phyloP scores from a whole-genome alignment of 2,888 invertebrate genomes.

The Agriopis leucophaearia region DNA sequence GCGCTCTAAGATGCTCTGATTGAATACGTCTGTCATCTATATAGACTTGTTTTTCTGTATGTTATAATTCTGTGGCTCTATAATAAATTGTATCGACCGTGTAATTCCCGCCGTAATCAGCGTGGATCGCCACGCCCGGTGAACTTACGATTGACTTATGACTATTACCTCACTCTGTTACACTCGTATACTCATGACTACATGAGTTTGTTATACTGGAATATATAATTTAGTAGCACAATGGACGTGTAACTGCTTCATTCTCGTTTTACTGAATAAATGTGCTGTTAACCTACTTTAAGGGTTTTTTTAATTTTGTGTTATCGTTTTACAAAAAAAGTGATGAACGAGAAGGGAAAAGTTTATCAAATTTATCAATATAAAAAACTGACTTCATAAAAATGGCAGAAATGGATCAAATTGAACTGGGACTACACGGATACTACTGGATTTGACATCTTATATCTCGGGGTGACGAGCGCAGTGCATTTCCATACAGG shows the following conservation, averaged over 20 bases:
- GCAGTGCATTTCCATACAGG: no score
- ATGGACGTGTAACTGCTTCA: constrained; percentile 13
- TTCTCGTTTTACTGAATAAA: constrained; percentile 14
- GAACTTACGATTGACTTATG: constrained; percentile 40
- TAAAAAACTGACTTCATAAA: no score
- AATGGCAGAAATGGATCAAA: no score
- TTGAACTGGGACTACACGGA: no score
- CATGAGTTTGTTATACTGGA: constrained; percentile 22
- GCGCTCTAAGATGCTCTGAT: no score
- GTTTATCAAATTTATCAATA: no score
- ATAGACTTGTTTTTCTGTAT: not conserved
- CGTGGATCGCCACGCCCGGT: constrained; percentile 41
- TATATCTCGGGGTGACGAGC: no score
- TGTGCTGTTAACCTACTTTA: constrained; percentile 8
- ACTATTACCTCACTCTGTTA: constrained; percentile 38
- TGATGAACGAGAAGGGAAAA: no score
- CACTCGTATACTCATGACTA: no score
- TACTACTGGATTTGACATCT: no score
- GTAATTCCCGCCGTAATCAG: constrained; percentile 38
- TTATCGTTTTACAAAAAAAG: not conserved
- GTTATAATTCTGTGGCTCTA: not conserved
- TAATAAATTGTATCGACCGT: constrained; percentile 19
- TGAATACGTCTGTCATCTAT: no score
- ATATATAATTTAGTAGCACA: constrained; percentile 8
- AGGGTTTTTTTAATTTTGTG: not conserved